These are phyloP conservation scores for Periparus ater DNA, from an alignment of 2,797 vertebrate species.

Conservation along the genomic window DNA sequence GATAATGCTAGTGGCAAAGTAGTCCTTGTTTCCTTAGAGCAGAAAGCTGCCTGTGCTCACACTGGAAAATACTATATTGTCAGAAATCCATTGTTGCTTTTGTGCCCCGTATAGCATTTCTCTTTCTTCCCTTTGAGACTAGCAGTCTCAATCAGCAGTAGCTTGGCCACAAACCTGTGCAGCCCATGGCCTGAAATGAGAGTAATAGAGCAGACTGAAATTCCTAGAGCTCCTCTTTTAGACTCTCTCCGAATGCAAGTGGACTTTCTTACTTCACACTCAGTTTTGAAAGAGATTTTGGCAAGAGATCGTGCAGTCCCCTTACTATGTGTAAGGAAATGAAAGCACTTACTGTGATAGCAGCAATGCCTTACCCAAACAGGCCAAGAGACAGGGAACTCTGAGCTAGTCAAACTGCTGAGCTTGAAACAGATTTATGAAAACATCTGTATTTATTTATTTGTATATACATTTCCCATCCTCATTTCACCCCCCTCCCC, in stretches of 20 bases:
- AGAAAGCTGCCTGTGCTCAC: slow-evolving; percentile 14
- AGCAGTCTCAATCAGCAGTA: slow-evolving; percentile 31
- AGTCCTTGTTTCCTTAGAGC: background rate
- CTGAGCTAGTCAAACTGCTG: background rate
- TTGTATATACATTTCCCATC: background rate
- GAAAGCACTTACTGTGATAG: background rate
- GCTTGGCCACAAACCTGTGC: background rate
- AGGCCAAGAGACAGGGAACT: background rate
- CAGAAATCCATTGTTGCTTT: slow-evolving; percentile 38
- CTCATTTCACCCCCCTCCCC: accelerated
- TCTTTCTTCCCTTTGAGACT: slow-evolving; percentile 26
- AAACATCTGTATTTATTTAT: background rate
- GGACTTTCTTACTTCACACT: slow-evolving; percentile 2
- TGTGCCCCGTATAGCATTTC: slow-evolving; percentile 15
- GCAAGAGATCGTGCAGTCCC: background rate
- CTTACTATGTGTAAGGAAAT: background rate
- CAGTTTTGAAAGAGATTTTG: slow-evolving; percentile 16
- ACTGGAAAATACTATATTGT: background rate
- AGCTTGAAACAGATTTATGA: background rate
- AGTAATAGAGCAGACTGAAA: background rate
- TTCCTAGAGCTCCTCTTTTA: slow-evolving; percentile 2
- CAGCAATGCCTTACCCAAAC: background rate
- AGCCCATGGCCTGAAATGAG: background rate
- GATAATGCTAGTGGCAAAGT: background rate
- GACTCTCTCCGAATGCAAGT: background rate